Percentiles rank a stretch among this genome's conserved stretches.
These are phyloP conservation scores for Aleiodes alternator DNA, from an alignment of 2,888 invertebrate genomes.

Conservation along the genomic window DNA sequence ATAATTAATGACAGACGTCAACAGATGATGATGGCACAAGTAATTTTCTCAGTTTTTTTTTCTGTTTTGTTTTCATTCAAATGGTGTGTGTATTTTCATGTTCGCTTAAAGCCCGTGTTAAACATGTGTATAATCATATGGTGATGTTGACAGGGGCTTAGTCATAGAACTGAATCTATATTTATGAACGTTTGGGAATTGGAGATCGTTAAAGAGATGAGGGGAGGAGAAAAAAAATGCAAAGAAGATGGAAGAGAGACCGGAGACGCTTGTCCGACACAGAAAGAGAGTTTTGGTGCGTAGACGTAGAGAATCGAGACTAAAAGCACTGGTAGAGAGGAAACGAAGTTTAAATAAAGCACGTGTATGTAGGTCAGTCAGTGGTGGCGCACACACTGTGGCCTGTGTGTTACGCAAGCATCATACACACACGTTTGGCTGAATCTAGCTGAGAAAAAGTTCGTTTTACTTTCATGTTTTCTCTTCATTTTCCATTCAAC, in stretches of 20 bases:
- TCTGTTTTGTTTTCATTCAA: not conserved
- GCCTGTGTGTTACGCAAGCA: constrained; percentile 60
- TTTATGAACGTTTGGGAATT: constrained; percentile 47
- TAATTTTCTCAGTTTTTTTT: not conserved
- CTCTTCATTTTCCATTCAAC: not conserved
- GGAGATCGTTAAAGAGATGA: constrained; percentile 45
- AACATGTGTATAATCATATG: constrained; percentile 17
- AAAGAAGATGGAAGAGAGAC: constrained; percentile 39
- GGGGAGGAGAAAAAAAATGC: constrained; percentile 4
- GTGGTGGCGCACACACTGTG: constrained; percentile 60
- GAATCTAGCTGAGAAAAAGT: constrained; percentile 32
- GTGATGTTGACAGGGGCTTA: constrained; percentile 1
- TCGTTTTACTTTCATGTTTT: constrained; percentile 13
- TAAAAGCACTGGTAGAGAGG: constrained; percentile 71
- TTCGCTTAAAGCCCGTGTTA: not conserved
- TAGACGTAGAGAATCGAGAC: constrained; percentile 64
- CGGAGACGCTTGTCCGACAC: constrained; percentile 35
- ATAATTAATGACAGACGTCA: constrained; percentile 1
- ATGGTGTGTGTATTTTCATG: constrained; percentile 8
- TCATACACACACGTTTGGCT: constrained; percentile 43
- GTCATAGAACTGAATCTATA: constrained; percentile 41
- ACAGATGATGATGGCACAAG: not conserved
- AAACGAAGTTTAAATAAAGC: constrained; percentile 75
- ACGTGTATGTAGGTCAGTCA: constrained; percentile 74
- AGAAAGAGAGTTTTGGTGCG: not conserved